Base-by-base conservation (phyloP, 2,888 invertebrate genomes). In the Dolichopus griseipennis region DNA sequence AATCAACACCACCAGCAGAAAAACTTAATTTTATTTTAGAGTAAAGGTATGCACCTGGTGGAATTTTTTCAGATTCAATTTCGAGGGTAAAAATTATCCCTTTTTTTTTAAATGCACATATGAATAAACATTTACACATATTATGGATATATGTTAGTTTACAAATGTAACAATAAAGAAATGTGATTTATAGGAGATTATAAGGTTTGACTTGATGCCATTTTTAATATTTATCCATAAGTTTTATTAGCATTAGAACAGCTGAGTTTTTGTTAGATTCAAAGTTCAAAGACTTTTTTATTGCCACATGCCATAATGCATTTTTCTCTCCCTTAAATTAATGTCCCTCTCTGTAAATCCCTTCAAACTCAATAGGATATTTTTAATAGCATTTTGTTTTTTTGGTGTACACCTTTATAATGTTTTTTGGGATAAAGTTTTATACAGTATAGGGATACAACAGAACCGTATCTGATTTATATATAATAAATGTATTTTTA, bases 281-380 rank as follows among this genome's bases (percentile, higher is more conserved):
- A 52, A 18, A 52, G 52, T 52, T 52, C 52, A 52, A 52, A 52
- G 52, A 52, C 52, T 52, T 52, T 52, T 7, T 27, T 27, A 15
- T n/a, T 43, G 52, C 52, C 52, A 52, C 52, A 52, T 52, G 52
- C 52, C 52, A 52, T n/a, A 52, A 52, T 52, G 52, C 8, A 52
- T 18, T 52, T 52, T 37, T 37, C 37, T 37, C 12, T 37, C n/a
- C n/a, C 12, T 37, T 37, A 10, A 10, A 7, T 37, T 37, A 37
- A 10, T 37, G 37, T 8, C 37, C 12, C 12, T 37, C 8, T 37
- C 12, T 7, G 9, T 34, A 37, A 37, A 37, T 37, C 8, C 37
- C 8, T 37, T 37, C 8, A 27, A 37, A 10, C 8, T 37, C 37
- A 12, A 10, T 12, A 37, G 37, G 37, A 37, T 37, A 37, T 37